Evolutionary conservation across 2,113 vertebrate species (phyloP).

Genomic region (Spea multiplicata): DNA sequence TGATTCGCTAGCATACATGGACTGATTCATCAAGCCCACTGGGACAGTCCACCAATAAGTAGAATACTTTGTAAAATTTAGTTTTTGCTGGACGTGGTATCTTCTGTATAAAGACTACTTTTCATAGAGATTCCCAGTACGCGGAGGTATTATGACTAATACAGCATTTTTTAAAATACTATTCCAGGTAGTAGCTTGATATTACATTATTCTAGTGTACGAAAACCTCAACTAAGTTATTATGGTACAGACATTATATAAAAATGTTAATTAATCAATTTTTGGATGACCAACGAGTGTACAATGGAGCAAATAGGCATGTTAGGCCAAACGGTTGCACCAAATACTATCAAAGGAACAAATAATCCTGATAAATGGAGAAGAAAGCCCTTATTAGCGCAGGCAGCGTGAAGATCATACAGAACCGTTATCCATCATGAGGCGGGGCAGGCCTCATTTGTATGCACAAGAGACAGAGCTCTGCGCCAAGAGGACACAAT

Average conservation of each 20-base stretch:
- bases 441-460: slow-evolving; percentile 29
- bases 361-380: slow-evolving; percentile 25
- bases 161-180: background rate
- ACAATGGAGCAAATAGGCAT: background rate
- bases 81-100: too few relatives aligned
- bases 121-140: too few relatives aligned
- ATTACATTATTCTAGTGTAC: background rate
- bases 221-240: background rate
- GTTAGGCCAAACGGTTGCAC: slow-evolving; percentile 1
- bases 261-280: background rate
- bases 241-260: background rate
- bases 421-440: slow-evolving; percentile 40
- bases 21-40: too few relatives aligned
- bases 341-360: slow-evolving; percentile 24
- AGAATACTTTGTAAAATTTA: too few relatives aligned
- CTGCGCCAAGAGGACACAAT: slow-evolving; percentile 41
- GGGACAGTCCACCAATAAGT: too few relatives aligned
- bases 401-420: slow-evolving; percentile 36
- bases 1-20: too few relatives aligned
- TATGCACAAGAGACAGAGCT: slow-evolving; percentile 44
- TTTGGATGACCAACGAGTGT: background rate
- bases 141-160: too few relatives aligned
- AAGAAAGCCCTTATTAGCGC: slow-evolving; percentile 36
- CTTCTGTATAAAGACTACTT: too few relatives aligned
- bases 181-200: background rate